Evolutionary conservation across 2,888 invertebrate genomes (phyloP), one percentile per base, ranked within the genome.

Genomic region (Sinohyriopsis cumingii): DNA sequence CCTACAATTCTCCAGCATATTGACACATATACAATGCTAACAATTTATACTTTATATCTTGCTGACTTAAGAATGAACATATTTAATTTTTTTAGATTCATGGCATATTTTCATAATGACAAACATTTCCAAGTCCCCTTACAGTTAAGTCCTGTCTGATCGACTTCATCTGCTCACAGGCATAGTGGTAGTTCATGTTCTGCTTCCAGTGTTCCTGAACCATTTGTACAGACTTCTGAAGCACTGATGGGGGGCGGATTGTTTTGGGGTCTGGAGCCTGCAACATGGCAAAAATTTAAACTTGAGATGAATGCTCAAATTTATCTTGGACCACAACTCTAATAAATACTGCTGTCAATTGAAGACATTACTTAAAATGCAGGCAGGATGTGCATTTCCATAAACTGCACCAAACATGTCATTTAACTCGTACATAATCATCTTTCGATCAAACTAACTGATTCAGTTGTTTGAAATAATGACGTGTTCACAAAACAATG

Each of bases 81-180:
- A n/a, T 57, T n/a, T 15, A n/a, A 57, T 12, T 57, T 57, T 18
- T 19, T 22, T 0, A 12, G 3, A 59, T 59, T 59, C 22, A 25
- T 18, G 22, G 59, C n/a, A 28, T 62, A 62, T 62, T 22, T 45
- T 55, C 54, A 64, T n/a, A 55, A 22, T 55, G 9, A 55, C n/a
- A 64, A 55, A 19, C 62, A 22, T 15, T 22, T 18, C 0, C 15
- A 0, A 15, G 12, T 59, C 18, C 9, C 78, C 93, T 93, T 91
- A 97, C 99, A 76, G 99, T 99, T 84, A 99, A 93, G 93, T 99
- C 99, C 92, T 99, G 99, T 83, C 99, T 92, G 81, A 99, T 98
- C 15, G 98, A 98, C 91, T 99, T 99, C 71, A 99, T 92, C 91
- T 99, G 99, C 92, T 99, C 98, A 92, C 98, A 99, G 73, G 96